Evolutionary conservation across 2,888 invertebrate genomes (phyloP), one percentile per base, ranked within the genome.

Genomic region (Busseola fusca): DNA sequence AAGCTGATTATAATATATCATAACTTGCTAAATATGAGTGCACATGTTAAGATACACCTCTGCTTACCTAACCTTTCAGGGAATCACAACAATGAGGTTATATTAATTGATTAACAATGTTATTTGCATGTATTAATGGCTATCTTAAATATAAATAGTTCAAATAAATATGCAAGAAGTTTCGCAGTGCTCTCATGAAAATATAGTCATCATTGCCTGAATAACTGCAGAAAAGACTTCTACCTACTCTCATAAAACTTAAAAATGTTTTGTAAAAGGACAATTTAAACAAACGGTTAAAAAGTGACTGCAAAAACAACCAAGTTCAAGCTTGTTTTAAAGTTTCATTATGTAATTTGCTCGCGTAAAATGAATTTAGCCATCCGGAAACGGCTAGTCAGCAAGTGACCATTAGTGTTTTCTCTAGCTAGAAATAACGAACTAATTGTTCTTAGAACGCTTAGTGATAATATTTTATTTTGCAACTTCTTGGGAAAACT

Each of bases 331-430:
- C 25, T 82, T 70, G 54, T 73, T 73, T 66, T 52, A 69, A 58
- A 67, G 68, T 70, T 60, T 60, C 67, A 76, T 80, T 74, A 57
- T n/a, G 37, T 69, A 67, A 77, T 74, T 74, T 73, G 59, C 21
- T 72, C 54, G 45, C 34, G 68, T 45, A 74, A 77, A 71, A 82
- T 65, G 73, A 78, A 75, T 72, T 67, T 63, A n/a, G n/a, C 27
- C 34, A 56, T 59, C 52, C 25, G 76, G 62, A 83, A 80, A 71
- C 34, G 30, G 60, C 77, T 52, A 75, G 83, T 83, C 83, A 83
- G 76, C 84, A 70, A 80, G 66, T 58, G 69, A 69, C 72, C 84
- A 83, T 83, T 83, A 50, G 66, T 72, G 78, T 69, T 81, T 78
- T 70, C 56, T 48, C 63, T 72, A 52, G 50, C 64, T 65, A 64